A percentile compares a stretch with the other conserved stretches of the same genome.
These are phyloP conservation scores for Hypomecis atomaria DNA, from an alignment of 2,888 invertebrate genomes.

Conservation along the genomic window DNA sequence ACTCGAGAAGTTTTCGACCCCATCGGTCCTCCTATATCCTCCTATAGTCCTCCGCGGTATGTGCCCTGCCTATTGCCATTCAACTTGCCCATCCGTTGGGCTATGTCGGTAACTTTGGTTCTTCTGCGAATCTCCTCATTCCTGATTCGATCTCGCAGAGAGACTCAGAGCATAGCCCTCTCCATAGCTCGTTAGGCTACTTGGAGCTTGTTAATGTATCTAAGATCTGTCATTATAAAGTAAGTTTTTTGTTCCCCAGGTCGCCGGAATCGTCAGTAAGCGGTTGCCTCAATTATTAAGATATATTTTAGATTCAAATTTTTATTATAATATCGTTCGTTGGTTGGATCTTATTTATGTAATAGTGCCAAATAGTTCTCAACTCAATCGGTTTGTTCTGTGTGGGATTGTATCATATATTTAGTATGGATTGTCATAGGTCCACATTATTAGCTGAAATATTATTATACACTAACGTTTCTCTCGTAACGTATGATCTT, in stretches of 20 bases:
- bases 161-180: too few species aligned
- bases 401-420: background rate
- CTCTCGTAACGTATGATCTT: constrained; percentile 60
- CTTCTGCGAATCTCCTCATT: too few species aligned
- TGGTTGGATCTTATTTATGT: constrained; percentile 67
- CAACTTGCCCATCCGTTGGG: too few species aligned
- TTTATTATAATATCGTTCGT: constrained; percentile 60
- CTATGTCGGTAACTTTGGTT: too few species aligned
- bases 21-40: too few species aligned
- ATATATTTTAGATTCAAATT: constrained; percentile 55
- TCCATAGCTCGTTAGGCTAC: too few species aligned
- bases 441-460: constrained; percentile 56
- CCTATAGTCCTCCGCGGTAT: too few species aligned
- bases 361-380: constrained; percentile 76
- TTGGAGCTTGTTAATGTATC: too few species aligned
- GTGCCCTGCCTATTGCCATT: too few species aligned
- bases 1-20: too few species aligned
- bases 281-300: constrained; percentile 40
- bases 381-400: constrained; percentile 44
- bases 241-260: constrained; percentile 60
- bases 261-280: constrained; percentile 80
- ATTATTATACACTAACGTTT: constrained; percentile 56
- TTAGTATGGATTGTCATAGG: background rate
- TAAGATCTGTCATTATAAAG: background rate
- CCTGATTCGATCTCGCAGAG: too few species aligned